Conservation (phyloP, 1,140 invertebrate species). For the Psix sp. region DNA sequence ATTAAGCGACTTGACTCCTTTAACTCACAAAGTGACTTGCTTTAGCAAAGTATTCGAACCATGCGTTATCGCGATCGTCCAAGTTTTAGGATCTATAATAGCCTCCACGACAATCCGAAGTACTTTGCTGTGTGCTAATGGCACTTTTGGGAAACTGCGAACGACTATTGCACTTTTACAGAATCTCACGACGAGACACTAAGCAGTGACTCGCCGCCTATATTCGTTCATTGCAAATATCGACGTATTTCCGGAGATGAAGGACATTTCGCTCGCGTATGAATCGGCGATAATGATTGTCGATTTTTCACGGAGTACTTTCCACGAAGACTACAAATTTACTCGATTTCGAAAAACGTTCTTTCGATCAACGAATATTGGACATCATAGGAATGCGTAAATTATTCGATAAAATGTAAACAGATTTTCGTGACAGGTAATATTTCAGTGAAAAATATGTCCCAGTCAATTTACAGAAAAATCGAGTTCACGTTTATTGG, state of each 20-base stretch:
- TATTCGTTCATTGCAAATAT: slow-evolving; percentile 39
- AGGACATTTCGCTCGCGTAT: slow-evolving; percentile 12
- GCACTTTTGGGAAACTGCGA: slow-evolving; percentile 65
- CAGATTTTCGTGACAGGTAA: no score
- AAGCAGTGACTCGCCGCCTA: slow-evolving; percentile 40
- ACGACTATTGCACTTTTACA: slow-evolving; percentile 60
- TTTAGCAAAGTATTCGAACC: slow-evolving; percentile 50
- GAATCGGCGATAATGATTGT: slow-evolving; percentile 11
- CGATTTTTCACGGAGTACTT: slow-evolving; percentile 6
- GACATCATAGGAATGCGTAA: no score
- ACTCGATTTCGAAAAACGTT: no score
- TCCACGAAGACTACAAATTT: background rate
- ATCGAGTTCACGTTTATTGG: no score
- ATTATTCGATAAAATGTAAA: no score
- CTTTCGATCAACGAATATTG: no score
- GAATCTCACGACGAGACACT: slow-evolving; percentile 54
- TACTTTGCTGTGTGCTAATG: slow-evolving; percentile 63
- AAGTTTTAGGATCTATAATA: slow-evolving; percentile 67
- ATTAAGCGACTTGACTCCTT: slow-evolving; percentile 50
- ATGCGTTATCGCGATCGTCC: slow-evolving; percentile 67
- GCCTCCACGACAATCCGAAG: slow-evolving; percentile 56
- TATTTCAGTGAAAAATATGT: no score
- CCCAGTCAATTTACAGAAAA: no score
- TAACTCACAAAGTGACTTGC: slow-evolving; percentile 49
- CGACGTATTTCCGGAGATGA: slow-evolving; percentile 27